Base-by-base conservation (phyloP, 1,140 invertebrate genomes). In the Monomorium pharaonis region DNA sequence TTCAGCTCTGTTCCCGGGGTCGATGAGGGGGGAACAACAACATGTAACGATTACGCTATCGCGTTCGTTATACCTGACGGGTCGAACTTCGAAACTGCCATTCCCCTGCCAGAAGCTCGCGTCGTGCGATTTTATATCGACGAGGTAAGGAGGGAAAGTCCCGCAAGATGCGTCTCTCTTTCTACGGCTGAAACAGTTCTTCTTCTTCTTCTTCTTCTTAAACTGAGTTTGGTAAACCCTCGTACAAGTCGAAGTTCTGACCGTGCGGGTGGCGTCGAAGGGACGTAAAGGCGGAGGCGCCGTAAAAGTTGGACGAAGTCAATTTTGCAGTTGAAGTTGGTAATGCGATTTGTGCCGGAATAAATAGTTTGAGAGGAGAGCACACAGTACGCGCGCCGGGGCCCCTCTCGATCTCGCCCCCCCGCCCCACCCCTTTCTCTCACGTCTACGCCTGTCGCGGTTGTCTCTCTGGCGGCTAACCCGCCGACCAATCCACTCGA, bases 251-350 rank as follows among this genome's bases (percentile, higher is more conserved):
- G 91, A 94, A 94, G 92, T 94, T 94, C 89, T 87, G 93, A 92
- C 90, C 92, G 92, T 91, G 91, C 91, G 89, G 80, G 87, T 89
- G 88, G 91, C 92, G 90, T 92, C 91, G 90, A 91, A 91, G 88
- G 85, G 87, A 78, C 87, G 89, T 87, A 92, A 93, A 90, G 92
- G 85, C 84, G 89, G 89, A 92, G 92, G 93, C 92, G 92, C 92
- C 94, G 93, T 94, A 94, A 95, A 95, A 95, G 94, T 95, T 94
- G 92, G 92, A 54, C 90, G 90, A 94, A 95, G 94, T 95, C 94
- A 94, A 95, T 95, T 95, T 94, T 94, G 94, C 94, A 94, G 94
- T 94, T 94, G 91, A 92, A 94, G 94, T 95, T 95, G 94, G 94
- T 95, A 95, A 94, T 94, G 93, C 94, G 94, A 95, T 94, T 95